phyloP scores from a whole-genome alignment of 2,113 vertebrate genomes.

The Egretta garzetta region DNA sequence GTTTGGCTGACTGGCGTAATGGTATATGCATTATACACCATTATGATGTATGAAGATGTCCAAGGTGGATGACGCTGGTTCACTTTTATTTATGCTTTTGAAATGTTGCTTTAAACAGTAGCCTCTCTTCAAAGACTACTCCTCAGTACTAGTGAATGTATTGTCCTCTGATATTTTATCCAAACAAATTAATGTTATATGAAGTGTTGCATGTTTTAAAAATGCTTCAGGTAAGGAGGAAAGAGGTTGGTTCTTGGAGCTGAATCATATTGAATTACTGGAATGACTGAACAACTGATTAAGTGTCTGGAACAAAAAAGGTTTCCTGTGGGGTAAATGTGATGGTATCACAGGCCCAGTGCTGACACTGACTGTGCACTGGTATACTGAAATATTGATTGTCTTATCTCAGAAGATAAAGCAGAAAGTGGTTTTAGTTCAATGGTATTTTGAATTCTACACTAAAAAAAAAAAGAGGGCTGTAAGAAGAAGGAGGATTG shows the following conservation, averaged over 20 bases:
- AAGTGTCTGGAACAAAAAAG: not conserved
- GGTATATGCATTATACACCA: not conserved
- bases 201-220: not conserved
- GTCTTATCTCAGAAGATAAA: constrained; percentile 27
- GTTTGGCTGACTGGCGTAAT: not conserved
- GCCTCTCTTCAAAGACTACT: not conserved
- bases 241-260: not conserved
- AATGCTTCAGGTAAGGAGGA: not conserved
- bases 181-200: not conserved
- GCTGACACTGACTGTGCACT: not conserved
- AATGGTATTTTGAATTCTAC: not conserved
- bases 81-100: not conserved
- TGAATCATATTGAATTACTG: not conserved
- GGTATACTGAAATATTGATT: constrained; percentile 5
- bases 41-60: not conserved
- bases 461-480: not conserved
- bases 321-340: not conserved
- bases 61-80: accelerated
- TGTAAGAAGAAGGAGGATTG: not conserved
- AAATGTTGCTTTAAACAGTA: not conserved
- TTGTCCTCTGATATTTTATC: not conserved
- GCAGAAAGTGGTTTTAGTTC: not conserved
- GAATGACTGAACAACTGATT: not conserved
- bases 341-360: not conserved
- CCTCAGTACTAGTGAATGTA: not conserved